Evolutionary conservation across 2,113 vertebrate genomes (phyloP).

Genomic region (Herpetotheres cachinnans): DNA sequence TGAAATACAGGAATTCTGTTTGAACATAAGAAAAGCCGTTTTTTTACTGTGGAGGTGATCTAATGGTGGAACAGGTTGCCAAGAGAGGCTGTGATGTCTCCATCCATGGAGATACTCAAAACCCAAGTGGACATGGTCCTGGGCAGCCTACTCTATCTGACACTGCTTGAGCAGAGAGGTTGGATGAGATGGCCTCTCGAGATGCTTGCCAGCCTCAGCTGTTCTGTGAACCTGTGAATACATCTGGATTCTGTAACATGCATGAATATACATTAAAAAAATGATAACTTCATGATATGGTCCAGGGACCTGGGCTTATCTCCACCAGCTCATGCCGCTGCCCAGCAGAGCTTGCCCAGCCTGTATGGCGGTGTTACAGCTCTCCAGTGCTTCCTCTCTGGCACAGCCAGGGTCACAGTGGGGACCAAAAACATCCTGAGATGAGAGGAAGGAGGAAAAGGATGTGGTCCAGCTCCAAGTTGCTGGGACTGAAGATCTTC

Average conservation of each 20-base stretch:
- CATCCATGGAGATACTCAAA: rapidly evolving
- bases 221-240: neutral
- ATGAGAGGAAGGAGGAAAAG: neutral
- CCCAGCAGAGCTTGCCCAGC: neutral
- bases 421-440: neutral
- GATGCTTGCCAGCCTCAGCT: neutral
- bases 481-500: constrained; percentile 4
- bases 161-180: too few species aligned
- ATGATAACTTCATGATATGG: neutral
- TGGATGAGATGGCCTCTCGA: neutral
- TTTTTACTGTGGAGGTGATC: neutral
- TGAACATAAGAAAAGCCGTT: too few species aligned
- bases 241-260: neutral
- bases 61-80: neutral
- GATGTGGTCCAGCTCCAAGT: neutral
- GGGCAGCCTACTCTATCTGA: neutral
- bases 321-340: rapidly evolving
- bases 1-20: too few species aligned
- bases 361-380: neutral
- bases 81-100: neutral
- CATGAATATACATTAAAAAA: neutral
- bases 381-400: neutral
- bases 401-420: neutral
- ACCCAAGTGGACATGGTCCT: neutral
- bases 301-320: rapidly evolving